Base-by-base conservation (phyloP, 2,888 invertebrate species). In the Hemicrepidius hirtus region DNA sequence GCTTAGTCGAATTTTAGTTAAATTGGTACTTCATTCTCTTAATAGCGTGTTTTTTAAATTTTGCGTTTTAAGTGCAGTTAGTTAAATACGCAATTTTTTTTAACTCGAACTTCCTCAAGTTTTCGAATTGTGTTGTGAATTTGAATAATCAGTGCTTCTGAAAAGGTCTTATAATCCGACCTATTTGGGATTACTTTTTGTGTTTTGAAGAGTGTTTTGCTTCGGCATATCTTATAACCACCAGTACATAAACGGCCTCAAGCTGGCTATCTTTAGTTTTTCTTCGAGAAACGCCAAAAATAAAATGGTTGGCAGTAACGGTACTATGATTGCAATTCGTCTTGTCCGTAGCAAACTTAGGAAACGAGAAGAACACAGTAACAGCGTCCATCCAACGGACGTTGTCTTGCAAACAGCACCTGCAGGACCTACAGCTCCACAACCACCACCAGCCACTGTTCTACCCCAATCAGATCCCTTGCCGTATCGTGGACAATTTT, bases 301-400 rank as follows among this genome's bases (percentile, higher is more conserved):
- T 79, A 75, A 75, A 85, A 94, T 95, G 94, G 94, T 95, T 87
- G 94, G 94, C 87, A 94, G 91, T 88, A 94, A 94, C 88, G 94
- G 93, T 87, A 94, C 94, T 86, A 91, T 95, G 92, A 93, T 94
- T 88, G 94, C 95, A 87, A 93, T 95, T 87, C 95, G 95, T 89
- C 93, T 95, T 92, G 95, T 95, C 88, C 94, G 94, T 92, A 95
- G 94, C 88, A 95, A 95, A 90, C 91, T 95, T 88, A 91, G 94
- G 84, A 95, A 95, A 88, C 91, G 95, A 81, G 95, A 95, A 87
- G 95, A 94, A 85, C 91, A 92, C 87, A 90, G 91, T 78, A 91
- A 92, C 83, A 90, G 91, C 82, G 91, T 91, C 79, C 93, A 92
- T 82, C 92, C 93, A 72, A 90, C 92, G 79, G 91, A 90, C 83